These are phyloP conservation scores for Myrmophylax atrothorax DNA, from an alignment of 2,113 vertebrate species.

Conservation along the genomic window DNA sequence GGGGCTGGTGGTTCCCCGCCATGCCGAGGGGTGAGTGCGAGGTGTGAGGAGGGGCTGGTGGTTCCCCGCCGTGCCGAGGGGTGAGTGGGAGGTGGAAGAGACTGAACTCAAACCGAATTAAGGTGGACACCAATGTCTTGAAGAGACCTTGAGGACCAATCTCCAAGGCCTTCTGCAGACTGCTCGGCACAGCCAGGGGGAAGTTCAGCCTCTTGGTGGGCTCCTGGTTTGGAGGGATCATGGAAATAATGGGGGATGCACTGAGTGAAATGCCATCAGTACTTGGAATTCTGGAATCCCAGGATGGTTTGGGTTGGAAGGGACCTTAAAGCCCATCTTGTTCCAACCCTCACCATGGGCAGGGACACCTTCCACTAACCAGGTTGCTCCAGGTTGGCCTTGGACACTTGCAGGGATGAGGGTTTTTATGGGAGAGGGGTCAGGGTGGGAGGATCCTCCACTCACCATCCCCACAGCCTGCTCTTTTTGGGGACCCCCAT, in stretches of 20 bases:
- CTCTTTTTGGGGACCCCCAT: no score
- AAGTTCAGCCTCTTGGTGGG: background rate
- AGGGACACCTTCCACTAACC: background rate
- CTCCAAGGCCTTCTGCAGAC: background rate
- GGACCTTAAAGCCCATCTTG: background rate
- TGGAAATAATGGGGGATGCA: accelerated
- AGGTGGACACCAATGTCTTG: background rate
- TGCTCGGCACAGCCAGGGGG: background rate
- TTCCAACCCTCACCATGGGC: background rate
- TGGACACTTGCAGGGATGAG: background rate
- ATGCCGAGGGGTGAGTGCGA: conserved; percentile 71
- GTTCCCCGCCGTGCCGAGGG: accelerated
- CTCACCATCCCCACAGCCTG: no score
- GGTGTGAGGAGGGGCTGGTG: accelerated
- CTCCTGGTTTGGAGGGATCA: background rate
- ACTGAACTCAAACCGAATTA: background rate
- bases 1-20: accelerated
- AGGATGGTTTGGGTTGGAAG: background rate
- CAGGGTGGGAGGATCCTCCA: no score
- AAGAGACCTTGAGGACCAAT: background rate
- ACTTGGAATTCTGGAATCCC: background rate
- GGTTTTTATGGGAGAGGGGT: no score
- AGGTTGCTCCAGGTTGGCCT: background rate
- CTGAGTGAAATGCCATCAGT: background rate
- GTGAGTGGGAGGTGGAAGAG: accelerated